phyloP scores from a whole-genome alignment of 2,113 vertebrate genomes.

The Macheiramphus alcinus region DNA sequence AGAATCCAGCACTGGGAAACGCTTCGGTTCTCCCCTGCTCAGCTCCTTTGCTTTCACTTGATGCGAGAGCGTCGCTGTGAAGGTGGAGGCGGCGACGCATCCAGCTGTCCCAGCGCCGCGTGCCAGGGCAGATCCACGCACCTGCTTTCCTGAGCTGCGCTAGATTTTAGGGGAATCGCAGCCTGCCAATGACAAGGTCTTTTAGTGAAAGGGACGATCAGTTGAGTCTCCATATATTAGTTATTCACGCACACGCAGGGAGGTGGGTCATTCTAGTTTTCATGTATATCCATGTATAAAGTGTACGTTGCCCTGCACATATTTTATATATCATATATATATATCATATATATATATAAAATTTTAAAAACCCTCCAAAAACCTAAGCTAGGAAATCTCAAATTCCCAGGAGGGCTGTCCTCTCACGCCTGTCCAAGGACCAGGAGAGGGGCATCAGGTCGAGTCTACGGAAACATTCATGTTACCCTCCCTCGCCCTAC shows the following conservation, averaged over 20 bases:
- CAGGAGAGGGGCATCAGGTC: not conserved
- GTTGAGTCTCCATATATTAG: not conserved
- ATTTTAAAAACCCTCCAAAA: slow-evolving; percentile 52
- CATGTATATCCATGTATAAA: slow-evolving; percentile 12
- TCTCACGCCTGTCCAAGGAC: not conserved
- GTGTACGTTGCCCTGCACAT: slow-evolving; percentile 47
- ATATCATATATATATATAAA: slow-evolving; percentile 8
- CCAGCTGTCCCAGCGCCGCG: not conserved
- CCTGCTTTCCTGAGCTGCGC: not conserved
- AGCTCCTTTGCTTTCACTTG: not conserved
- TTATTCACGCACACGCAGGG: not conserved
- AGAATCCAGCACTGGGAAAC: not conserved
- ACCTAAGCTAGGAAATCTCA: slow-evolving; percentile 39
- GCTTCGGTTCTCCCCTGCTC: not conserved
- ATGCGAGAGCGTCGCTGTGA: not conserved
- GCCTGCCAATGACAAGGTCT: not conserved
- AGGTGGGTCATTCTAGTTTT: not conserved
- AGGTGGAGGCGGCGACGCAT: not conserved
- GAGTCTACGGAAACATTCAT: not conserved
- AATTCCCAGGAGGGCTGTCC: not conserved
- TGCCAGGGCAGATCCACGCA: not conserved
- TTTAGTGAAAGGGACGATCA: not conserved
- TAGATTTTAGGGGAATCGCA: not conserved
- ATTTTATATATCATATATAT: slow-evolving; percentile 10
- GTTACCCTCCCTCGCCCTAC: not conserved